Conservation (phyloP, 2,113 vertebrate genomes). For the Xiphias gladius region DNA sequence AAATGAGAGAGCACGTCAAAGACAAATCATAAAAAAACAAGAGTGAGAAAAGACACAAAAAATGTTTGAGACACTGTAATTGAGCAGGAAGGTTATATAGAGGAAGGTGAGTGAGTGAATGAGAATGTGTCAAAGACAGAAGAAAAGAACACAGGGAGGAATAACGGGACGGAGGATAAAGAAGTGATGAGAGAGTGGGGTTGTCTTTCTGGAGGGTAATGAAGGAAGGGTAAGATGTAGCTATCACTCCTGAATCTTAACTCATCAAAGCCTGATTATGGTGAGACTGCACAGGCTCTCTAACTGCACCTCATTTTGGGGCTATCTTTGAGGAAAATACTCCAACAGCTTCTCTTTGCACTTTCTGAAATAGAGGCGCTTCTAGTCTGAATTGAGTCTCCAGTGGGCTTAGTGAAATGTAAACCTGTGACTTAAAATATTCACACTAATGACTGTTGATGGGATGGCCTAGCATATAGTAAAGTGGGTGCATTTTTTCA, state of each 20-base stretch:
- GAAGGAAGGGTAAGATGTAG: conserved; percentile 65
- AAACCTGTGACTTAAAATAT: conserved; percentile 32
- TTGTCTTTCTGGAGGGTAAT: conserved; percentile 51
- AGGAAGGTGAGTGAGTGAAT: conserved; percentile 45
- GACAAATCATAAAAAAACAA: conserved; percentile 1
- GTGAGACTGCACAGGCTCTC: conserved; percentile 32
- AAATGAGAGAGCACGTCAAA: conserved; percentile 36
- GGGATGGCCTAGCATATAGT: background rate
- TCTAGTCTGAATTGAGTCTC: conserved; percentile 47
- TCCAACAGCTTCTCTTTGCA: conserved; percentile 41
- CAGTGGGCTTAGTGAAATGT: conserved; percentile 36
- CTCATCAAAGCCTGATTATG: conserved; percentile 69
- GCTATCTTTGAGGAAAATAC: conserved; percentile 52
- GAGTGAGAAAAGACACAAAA: conserved; percentile 1
- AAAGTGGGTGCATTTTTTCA: background rate
- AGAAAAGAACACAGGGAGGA: conserved; percentile 48
- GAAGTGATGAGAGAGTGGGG: conserved; percentile 47
- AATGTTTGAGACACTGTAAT: conserved; percentile 24
- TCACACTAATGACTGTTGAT: conserved; percentile 9
- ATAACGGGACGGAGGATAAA: conserved; percentile 35
- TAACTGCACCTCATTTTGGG: conserved; percentile 59
- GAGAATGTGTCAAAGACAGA: conserved; percentile 47
- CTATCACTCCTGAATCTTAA: conserved; percentile 65
- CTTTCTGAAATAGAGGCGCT: conserved; percentile 32
- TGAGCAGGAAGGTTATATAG: conserved; percentile 24